Base-by-base conservation (phyloP, 2,888 invertebrate genomes). In the Meandrusa payeni region DNA sequence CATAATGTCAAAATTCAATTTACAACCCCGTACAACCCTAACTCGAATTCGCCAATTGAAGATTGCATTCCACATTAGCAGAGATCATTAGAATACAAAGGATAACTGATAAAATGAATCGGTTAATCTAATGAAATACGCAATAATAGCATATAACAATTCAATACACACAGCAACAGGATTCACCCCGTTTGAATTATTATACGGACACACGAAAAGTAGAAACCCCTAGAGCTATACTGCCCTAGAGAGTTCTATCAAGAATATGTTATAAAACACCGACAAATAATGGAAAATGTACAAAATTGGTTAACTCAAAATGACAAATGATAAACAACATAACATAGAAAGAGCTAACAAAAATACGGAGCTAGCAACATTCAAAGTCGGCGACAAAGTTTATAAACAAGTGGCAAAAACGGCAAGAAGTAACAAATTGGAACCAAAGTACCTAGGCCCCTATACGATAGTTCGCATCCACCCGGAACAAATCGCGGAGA, bases 191-290 rank as follows among this genome's bases (percentile, higher is more conserved):
- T 47, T 45, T 5, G 60, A 62, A 31, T 5, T 64, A 7, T 24
- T 60, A 12, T 64, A 50, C 24, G 58, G 51, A 47, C 64, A 57
- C 28, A 65, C 54, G 27, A 51, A 28, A 22, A 57, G 33, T 41
- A 55, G 53, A 53, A 65, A 52, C 40, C 65, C 34, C 47, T 51
- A 54, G 61, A 59, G 42, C 41, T 52, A 52, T 61, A 53, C 54
- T 71, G 38, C 49, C 59, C 54, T 1, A 50, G 52, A 42, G 57
- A 61, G 50, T 94, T 80, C 57, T 92, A 89, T 12, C 93, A 88
- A 7, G 94, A 93, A 67, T 93, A 92, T 31, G 93, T 90, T 1
- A 92, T 93, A 42, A 91, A 89, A 72, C 95, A n/a, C n/a, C 54
- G 20, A 24, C 46, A 49, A 45, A 50, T 42, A 1, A 43, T 51